Conservation (phyloP, 2,113 vertebrate genomes). For the Nothoprocta pentlandii region DNA sequence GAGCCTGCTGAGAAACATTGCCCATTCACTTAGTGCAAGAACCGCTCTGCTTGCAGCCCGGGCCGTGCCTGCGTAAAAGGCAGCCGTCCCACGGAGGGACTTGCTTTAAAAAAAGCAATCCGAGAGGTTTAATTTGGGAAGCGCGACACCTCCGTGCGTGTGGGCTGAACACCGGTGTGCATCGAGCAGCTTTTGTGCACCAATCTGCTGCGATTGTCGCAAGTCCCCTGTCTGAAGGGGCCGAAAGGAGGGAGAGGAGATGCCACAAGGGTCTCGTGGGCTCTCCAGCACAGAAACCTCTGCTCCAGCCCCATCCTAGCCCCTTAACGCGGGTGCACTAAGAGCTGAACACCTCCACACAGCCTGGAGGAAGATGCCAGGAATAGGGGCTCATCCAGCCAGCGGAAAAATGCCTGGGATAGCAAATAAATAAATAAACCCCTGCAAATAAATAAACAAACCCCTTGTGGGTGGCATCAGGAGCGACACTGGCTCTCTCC, state of each 20-base stretch:
- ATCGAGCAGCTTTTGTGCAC: neutral
- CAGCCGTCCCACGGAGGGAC: neutral
- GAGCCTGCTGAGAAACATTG: neutral
- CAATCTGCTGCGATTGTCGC: neutral
- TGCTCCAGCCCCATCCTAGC: neutral
- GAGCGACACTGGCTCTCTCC: constrained; percentile 45
- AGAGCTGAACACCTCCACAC: neutral
- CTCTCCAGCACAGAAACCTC: neutral
- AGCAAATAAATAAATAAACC: no score
- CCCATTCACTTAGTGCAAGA: fast-evolving
- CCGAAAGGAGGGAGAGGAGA: constrained; percentile 15
- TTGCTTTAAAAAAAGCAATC: neutral
- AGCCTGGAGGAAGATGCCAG: constrained; percentile 38
- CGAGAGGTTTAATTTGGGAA: neutral
- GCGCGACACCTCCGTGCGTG: neutral
- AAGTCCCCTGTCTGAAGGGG: neutral
- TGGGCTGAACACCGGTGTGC: neutral
- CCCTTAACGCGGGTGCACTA: no score
- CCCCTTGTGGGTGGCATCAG: neutral
- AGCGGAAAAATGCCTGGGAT: neutral
- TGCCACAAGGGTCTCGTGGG: constrained; percentile 46
- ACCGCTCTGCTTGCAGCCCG: fast-evolving
- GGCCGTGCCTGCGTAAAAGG: neutral
- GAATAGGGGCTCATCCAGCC: neutral
- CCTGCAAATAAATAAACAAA: neutral